These are phyloP conservation scores for Oxygymnocypris stewartii DNA, from an alignment of 2,113 vertebrate genomes.

Conservation along the genomic window DNA sequence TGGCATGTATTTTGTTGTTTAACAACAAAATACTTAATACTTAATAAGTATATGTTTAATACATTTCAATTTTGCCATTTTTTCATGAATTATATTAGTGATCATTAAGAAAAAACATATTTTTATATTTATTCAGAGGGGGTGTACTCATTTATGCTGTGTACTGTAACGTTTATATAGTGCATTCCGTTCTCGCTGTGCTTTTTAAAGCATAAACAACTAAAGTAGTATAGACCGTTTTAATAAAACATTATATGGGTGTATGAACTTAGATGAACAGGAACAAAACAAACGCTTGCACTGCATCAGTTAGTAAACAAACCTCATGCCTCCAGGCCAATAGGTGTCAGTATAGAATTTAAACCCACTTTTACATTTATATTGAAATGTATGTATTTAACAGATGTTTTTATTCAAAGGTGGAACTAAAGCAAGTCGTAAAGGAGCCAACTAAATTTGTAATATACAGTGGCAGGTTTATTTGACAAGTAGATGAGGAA, in stretches of 20 bases:
- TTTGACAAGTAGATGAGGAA: neutral
- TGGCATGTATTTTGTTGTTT: no score
- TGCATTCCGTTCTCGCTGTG: neutral
- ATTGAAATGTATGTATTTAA: neutral
- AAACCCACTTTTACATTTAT: neutral
- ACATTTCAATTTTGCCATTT: no score
- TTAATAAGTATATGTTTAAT: no score
- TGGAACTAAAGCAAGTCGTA: neutral
- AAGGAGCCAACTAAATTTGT: neutral
- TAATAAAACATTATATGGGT: neutral
- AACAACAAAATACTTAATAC: no score
- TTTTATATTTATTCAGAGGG: no score
- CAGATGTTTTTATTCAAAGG: neutral
- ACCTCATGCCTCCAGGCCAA: neutral
- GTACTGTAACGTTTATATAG: neutral
- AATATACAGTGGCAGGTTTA: neutral
- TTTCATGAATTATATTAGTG: no score
- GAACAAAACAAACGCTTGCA: neutral
- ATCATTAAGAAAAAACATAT: no score
- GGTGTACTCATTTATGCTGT: no score
- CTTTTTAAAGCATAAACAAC: neutral
- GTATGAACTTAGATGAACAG: neutral
- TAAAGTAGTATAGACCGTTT: neutral
- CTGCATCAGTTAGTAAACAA: neutral
- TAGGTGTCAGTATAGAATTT: neutral